Percentiles rank a stretch among this genome's conserved stretches.
phyloP scores from a whole-genome alignment of 2,113 vertebrate genomes.

The Ceyx margarethae region DNA sequence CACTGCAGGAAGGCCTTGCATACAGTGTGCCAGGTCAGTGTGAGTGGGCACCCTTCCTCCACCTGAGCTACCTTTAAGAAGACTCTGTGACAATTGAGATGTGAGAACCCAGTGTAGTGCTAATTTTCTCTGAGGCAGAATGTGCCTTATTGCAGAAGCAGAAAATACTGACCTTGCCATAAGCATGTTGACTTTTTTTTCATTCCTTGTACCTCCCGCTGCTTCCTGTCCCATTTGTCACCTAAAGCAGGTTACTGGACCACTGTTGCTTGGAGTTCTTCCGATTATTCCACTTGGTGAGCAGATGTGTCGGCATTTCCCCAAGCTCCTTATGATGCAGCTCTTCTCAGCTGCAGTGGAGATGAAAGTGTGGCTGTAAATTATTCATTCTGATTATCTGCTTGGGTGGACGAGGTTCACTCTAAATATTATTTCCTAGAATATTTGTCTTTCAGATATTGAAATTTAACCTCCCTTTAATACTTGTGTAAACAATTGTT shows the following conservation, averaged over 20 bases:
- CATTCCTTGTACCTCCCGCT: neutral
- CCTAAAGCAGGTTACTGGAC: constrained; percentile 41
- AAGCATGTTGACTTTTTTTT: neutral
- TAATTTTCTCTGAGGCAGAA: neutral
- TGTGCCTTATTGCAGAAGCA: neutral
- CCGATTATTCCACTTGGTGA: constrained; percentile 65
- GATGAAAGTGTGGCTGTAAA: constrained; percentile 75
- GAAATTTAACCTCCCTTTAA: constrained; percentile 16
- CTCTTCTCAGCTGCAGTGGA: constrained; percentile 64
- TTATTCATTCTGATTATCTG: constrained; percentile 79
- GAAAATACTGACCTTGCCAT: neutral
- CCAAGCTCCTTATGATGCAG: constrained; percentile 80
- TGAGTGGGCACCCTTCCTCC: neutral
- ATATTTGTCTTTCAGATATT: constrained; percentile 62
- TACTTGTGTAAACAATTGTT: neutral
- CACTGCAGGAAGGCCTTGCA: neutral
- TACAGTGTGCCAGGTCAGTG: neutral
- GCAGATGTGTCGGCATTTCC: constrained; percentile 80
- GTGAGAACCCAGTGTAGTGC: fast-evolving
- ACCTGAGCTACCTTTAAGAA: neutral
- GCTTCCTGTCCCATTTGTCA: neutral
- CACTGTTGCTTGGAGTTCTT: constrained; percentile 19
- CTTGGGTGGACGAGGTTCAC: constrained; percentile 59
- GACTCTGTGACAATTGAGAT: neutral
- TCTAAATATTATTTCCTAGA: constrained; percentile 40